These are phyloP conservation scores for Podabrus alpinus DNA, from an alignment of 2,888 invertebrate species.

Conservation along the genomic window DNA sequence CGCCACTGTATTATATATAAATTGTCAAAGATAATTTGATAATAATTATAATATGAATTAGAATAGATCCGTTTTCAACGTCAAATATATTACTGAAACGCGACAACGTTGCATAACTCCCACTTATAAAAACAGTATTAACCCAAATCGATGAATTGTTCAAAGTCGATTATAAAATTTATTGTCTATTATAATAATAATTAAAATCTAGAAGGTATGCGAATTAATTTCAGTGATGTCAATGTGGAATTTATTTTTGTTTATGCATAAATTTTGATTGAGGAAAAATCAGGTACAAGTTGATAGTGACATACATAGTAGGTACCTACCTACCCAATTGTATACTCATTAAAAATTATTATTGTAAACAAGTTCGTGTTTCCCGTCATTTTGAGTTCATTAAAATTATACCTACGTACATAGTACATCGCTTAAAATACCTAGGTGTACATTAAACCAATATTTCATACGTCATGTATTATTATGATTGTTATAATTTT, in stretches of 20 bases:
- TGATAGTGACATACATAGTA: background rate
- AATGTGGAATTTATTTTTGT: background rate
- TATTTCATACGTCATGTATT: slow-evolving; percentile 23
- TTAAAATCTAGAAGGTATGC: background rate
- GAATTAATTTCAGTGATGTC: background rate
- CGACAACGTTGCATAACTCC: background rate
- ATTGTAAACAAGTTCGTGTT: background rate
- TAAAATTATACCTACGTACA: background rate
- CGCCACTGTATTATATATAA: too few species aligned
- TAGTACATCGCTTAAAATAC: background rate
- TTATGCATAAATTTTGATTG: background rate
- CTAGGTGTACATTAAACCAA: background rate
- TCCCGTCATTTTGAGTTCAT: background rate
- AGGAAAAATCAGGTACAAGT: background rate
- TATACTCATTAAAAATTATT: background rate
- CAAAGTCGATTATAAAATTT: background rate
- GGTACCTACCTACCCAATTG: background rate
- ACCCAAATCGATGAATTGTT: background rate
- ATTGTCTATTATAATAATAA: background rate
- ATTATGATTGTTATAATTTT: slow-evolving; percentile 17
- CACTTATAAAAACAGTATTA: background rate
- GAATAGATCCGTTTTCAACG: background rate
- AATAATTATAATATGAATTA: too few species aligned
- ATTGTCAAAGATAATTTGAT: too few species aligned
- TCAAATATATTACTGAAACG: background rate